phyloP scores from a whole-genome alignment of 2,113 vertebrate species.

The Dipodomys ordii region DNA sequence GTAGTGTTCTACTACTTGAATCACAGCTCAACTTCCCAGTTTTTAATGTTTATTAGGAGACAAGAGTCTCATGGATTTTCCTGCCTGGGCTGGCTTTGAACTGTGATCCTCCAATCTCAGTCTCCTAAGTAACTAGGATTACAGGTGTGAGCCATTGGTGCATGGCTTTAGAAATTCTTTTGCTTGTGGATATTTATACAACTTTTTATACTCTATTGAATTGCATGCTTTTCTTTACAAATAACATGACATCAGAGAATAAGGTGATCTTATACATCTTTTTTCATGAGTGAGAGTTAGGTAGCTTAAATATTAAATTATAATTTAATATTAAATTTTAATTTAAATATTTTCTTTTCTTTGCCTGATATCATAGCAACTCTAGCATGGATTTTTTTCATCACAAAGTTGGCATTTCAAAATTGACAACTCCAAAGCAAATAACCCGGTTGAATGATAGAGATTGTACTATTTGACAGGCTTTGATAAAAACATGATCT shows the following conservation, averaged over 20 bases:
- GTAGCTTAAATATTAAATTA: background rate
- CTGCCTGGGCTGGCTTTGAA: too few relatives aligned
- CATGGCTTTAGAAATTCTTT: background rate
- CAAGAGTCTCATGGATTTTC: too few relatives aligned
- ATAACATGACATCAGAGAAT: background rate
- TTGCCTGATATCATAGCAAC: background rate
- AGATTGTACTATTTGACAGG: background rate
- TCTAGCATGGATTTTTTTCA: conserved; percentile 9
- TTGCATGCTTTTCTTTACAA: conserved; percentile 45
- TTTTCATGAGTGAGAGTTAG: background rate
- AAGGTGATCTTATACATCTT: conserved; percentile 13
- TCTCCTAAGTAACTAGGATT: too few relatives aligned
- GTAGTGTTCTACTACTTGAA: too few relatives aligned
- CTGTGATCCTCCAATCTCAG: too few relatives aligned
- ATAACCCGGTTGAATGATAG: background rate
- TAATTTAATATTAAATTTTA: too few relatives aligned
- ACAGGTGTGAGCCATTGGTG: too few relatives aligned
- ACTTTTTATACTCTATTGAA: conserved; percentile 12
- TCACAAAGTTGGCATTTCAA: background rate
- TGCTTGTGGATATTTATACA: conserved; percentile 8
- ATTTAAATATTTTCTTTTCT: background rate
- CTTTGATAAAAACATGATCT: too few relatives aligned
- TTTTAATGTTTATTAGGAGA: too few relatives aligned
- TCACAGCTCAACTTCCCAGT: too few relatives aligned
- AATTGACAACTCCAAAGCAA: conserved; percentile 38